Conservation (phyloP, 2,113 vertebrate species). For the Cephalopholis sonnerati region DNA sequence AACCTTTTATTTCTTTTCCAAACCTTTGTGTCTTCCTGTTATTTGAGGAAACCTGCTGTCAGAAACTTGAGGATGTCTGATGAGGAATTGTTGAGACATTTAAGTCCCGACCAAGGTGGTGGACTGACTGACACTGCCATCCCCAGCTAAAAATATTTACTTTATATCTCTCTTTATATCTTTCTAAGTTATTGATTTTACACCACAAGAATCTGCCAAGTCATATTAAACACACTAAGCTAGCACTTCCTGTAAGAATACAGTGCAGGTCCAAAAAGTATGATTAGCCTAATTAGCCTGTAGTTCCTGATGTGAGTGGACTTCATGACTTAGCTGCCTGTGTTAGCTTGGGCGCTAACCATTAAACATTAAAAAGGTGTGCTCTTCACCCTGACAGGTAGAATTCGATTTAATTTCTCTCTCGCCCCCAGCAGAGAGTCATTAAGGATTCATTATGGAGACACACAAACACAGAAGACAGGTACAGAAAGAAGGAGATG, state of each 20-base stretch:
- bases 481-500: not conserved
- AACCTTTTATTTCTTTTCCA: too few species aligned
- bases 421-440: slow-evolving; percentile 10
- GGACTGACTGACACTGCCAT: not conserved
- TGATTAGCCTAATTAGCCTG: slow-evolving; percentile 12
- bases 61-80: too few species aligned
- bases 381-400: slow-evolving; percentile 42
- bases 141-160: not conserved
- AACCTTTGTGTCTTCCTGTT: too few species aligned
- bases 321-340: slow-evolving; percentile 32
- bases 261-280: not conserved
- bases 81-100: too few species aligned
- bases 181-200: not conserved
- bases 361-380: slow-evolving; percentile 48
- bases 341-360: slow-evolving; percentile 18
- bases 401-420: slow-evolving; percentile 14
- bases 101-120: not conserved
- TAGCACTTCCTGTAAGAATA: not conserved
- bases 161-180: not conserved
- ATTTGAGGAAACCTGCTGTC: too few species aligned
- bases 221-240: not conserved
- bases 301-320: slow-evolving; percentile 2
- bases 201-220: not conserved
- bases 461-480: slow-evolving; percentile 1
- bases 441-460: slow-evolving; percentile 57